These are phyloP conservation scores for Dicroscelio sp. DNA, from an alignment of 2,888 invertebrate genomes.

Conservation along the genomic window DNA sequence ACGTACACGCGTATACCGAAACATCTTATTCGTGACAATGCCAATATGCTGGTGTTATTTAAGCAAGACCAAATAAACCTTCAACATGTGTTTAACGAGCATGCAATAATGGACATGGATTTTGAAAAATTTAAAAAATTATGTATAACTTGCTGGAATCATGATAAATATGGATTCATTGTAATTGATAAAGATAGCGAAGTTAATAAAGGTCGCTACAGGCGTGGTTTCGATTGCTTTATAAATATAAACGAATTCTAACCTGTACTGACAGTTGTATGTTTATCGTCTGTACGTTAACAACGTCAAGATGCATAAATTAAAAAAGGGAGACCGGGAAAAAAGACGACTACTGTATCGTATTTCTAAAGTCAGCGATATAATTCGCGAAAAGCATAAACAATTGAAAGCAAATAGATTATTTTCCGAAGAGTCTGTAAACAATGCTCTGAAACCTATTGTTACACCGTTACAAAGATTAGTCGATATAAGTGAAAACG, in stretches of 20 bases:
- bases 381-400: constrained; percentile 67
- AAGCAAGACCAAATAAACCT: constrained; percentile 90
- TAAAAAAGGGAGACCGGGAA: constrained; percentile 13
- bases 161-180: constrained; percentile 80
- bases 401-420: constrained; percentile 1
- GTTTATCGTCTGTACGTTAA: neutral
- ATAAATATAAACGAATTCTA: constrained; percentile 60
- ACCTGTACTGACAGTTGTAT: too few relatives aligned
- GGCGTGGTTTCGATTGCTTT: constrained; percentile 72
- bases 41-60: constrained; percentile 83
- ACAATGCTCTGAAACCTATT: constrained; percentile 31
- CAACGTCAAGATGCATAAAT: constrained; percentile 53
- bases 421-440: neutral
- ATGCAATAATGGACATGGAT: constrained; percentile 78
- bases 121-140: constrained; percentile 76
- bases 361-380: constrained; percentile 71
- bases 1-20: constrained; percentile 81
- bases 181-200: constrained; percentile 83
- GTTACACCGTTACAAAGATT: constrained; percentile 25
- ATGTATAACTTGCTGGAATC: constrained; percentile 81
- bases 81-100: constrained; percentile 84
- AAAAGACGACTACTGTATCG: constrained; percentile 11
- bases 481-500: neutral
- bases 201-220: constrained; percentile 77
- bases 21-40: constrained; percentile 64